Base-by-base conservation (phyloP, 1,140 invertebrate species). In the Drosophila dunni region DNA sequence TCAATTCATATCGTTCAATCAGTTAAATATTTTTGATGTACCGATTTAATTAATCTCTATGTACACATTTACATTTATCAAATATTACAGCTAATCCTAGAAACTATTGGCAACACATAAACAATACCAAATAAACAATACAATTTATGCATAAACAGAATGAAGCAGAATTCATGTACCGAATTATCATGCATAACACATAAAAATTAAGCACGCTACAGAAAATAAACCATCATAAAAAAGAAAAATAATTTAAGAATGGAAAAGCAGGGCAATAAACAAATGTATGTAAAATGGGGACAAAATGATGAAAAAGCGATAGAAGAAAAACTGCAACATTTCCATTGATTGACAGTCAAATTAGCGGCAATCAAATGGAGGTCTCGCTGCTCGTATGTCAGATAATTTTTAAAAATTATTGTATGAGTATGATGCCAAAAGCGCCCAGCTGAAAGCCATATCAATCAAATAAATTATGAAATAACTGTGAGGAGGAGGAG, bases 261-360 rank as follows among this genome's bases (percentile, higher is more conserved):
- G 36, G 48, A 42, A 58, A 60, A 56, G 1, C 38, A 13, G 48
- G 56, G 33, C 71, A 46, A 56, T 74, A 74, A 74, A 62, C 71
- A 74, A 74, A 67, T 62, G 64, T 54, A 40, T 57, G 53, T 48
- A 38, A 64, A 70, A 71, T 15, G 50, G 60, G 61, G 40, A 75
- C 67, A 65, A 60, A 70, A 75, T 51, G 53, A 63, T 57, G 34
- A 57, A 58, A 71, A 79, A 51, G 40, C 36, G 10, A 62, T 38
- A 38, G 17, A n/a, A 74, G 74, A 48, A 61, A 63, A 57, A 65
- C 50, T 53, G 34, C 65, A 69, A 64, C 45, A 62, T 72, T 58
- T 50, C 68, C 58, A 80, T 83, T 88, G 83, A 88, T 89, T 88
- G 83, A 88, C 83, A 88, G 83, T 83, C 84, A 88, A 88, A 88